Percentiles rank a stretch among this genome's conserved stretches.
phyloP scores from a whole-genome alignment of 2,797 vertebrate genomes.

The Picus viridis region DNA sequence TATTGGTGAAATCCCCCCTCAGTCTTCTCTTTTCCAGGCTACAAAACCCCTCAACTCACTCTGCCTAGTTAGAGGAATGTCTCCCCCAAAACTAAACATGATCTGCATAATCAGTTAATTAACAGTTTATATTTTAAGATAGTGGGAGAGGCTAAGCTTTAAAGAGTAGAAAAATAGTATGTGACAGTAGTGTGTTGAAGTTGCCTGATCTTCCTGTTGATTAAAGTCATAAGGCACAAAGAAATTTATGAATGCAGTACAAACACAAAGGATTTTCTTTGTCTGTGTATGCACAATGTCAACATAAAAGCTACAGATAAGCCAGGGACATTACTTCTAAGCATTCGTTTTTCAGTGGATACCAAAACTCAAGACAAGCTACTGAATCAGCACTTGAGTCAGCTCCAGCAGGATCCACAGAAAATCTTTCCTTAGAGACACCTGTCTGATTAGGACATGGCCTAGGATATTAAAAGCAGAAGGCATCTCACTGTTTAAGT shows the following conservation, averaged over 20 bases:
- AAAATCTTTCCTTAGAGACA: neutral
- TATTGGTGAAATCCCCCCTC: no score
- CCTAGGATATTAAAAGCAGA: neutral
- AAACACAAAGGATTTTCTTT: neutral
- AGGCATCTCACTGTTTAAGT: neutral
- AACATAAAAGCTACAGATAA: neutral
- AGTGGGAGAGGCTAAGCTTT: no score
- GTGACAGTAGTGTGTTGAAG: neutral
- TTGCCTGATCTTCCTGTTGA: neutral
- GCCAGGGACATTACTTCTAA: neutral
- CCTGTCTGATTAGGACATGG: neutral
- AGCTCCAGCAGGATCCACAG: neutral
- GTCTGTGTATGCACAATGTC: neutral
- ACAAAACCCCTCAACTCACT: no score
- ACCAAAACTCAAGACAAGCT: neutral
- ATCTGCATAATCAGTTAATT: neutral
- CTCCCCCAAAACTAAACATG: neutral
- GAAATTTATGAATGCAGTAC: neutral
- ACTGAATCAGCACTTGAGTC: neutral
- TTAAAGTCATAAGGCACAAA: neutral
- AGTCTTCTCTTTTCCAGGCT: no score
- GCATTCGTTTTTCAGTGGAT: neutral
- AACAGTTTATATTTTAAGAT: neutral
- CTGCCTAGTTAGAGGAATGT: no score
- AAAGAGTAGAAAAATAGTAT: neutral